Evolutionary conservation across 2,888 invertebrate genomes (phyloP).

Genomic region (Pristionchus mayeri): DNA sequence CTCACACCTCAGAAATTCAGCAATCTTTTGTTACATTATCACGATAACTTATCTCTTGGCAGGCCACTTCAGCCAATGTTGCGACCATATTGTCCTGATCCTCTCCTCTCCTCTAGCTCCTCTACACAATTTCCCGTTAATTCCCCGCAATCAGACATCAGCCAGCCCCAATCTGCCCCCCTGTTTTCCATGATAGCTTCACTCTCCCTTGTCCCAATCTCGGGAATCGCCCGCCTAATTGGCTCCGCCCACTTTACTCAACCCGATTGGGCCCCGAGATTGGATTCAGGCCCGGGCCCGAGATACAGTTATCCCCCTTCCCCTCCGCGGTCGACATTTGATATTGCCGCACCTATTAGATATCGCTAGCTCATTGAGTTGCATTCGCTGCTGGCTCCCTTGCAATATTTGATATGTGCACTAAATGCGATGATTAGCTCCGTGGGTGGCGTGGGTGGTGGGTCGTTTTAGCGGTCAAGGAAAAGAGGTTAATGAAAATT

Average conservation of each 20-base stretch:
- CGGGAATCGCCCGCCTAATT: slow-evolving; percentile 18
- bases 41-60: no score
- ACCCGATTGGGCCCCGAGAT: not conserved
- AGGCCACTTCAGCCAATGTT: no score
- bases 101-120: no score
- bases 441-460: not conserved
- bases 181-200: not conserved
- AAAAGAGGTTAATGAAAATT: no score
- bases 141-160: slow-evolving; percentile 29
- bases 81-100: no score
- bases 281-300: not conserved
- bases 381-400: no score
- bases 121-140: no score
- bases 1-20: no score
- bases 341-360: slow-evolving; percentile 18
- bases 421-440: not conserved
- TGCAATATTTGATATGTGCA: not conserved
- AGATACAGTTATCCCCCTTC: not conserved
- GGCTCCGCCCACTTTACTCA: not conserved
- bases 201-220: no score
- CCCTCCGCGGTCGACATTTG: not conserved
- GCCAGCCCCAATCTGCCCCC: not conserved
- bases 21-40: no score
- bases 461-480: no score
- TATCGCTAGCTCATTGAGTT: not conserved